Conservation (phyloP, 2,113 vertebrate species). For the Campylorhamphus procurvoides region DNA sequence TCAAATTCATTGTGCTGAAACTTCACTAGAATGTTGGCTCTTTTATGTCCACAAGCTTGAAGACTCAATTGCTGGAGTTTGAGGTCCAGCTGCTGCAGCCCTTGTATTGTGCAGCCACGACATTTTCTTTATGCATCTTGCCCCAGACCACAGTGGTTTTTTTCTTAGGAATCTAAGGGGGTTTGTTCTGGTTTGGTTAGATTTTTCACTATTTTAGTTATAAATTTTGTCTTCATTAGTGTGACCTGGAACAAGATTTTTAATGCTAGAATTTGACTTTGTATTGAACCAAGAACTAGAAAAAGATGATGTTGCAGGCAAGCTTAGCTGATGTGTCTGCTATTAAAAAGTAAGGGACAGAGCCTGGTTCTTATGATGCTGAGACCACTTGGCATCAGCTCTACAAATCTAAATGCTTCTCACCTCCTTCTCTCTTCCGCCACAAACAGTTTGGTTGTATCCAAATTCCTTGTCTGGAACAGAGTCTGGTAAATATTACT, state of each 20-base stretch:
- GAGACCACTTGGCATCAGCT: neutral
- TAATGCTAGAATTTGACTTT: neutral
- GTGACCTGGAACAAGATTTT: neutral
- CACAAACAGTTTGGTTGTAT: neutral
- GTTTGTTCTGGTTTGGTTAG: neutral
- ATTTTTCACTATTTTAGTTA: neutral
- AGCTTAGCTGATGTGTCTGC: neutral
- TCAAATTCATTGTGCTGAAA: neutral
- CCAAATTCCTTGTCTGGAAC: neutral
- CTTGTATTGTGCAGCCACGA: neutral
- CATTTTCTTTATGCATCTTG: neutral
- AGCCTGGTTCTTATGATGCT: neutral
- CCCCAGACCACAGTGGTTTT: neutral
- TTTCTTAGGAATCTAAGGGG: neutral
- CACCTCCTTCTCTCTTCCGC: neutral
- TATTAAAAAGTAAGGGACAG: neutral
- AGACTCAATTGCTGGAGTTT: neutral
- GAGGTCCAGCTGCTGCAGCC: neutral
- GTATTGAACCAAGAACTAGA: neutral
- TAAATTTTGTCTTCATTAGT: neutral
- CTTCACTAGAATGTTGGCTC: neutral
- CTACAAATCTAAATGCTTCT: fast-evolving
- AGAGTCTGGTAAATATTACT: neutral
- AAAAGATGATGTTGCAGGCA: neutral
- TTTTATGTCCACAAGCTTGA: conserved; percentile 11